phyloP scores from a whole-genome alignment of 2,888 invertebrate genomes.

The Acanthosepion pharaonis region DNA sequence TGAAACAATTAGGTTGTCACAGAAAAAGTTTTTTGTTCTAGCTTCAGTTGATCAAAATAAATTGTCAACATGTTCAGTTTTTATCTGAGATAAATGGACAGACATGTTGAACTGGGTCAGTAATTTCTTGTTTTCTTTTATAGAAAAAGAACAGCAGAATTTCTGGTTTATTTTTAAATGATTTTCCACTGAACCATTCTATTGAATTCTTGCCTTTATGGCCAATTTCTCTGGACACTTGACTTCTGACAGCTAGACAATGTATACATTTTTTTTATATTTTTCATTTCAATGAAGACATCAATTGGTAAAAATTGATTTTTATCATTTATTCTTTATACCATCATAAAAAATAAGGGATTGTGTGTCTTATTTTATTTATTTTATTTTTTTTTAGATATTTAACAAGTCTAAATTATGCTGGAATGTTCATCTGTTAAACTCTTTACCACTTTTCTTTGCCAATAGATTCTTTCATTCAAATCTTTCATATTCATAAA shows the following conservation, averaged over 20 bases:
- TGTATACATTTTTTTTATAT: not conserved
- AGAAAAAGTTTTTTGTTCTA: not conserved
- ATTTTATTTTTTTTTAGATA: too few relatives aligned
- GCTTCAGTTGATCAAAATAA: not conserved
- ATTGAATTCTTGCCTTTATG: not conserved
- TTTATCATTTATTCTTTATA: too few relatives aligned
- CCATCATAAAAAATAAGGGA: too few relatives aligned
- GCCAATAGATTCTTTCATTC: too few relatives aligned
- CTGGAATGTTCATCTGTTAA: too few relatives aligned
- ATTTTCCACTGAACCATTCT: not conserved
- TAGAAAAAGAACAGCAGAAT: not conserved
- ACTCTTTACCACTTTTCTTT: too few relatives aligned
- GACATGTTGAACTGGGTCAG: not conserved
- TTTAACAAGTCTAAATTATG: too few relatives aligned
- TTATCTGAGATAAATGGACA: not conserved
- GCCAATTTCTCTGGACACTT: not conserved
- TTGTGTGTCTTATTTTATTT: too few relatives aligned
- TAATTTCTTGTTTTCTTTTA: not conserved
- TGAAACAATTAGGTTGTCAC: not conserved
- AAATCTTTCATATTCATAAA: too few relatives aligned
- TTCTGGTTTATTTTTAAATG: constrained; percentile 1
- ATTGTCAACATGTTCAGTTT: not conserved
- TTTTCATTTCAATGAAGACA: not conserved
- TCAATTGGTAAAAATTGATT: too few relatives aligned
- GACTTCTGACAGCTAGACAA: not conserved